Percentiles rank a stretch among this genome's conserved stretches.
Evolutionary conservation across 2,797 vertebrate genomes (phyloP).

Genomic region (Dipus sagitta): DNA sequence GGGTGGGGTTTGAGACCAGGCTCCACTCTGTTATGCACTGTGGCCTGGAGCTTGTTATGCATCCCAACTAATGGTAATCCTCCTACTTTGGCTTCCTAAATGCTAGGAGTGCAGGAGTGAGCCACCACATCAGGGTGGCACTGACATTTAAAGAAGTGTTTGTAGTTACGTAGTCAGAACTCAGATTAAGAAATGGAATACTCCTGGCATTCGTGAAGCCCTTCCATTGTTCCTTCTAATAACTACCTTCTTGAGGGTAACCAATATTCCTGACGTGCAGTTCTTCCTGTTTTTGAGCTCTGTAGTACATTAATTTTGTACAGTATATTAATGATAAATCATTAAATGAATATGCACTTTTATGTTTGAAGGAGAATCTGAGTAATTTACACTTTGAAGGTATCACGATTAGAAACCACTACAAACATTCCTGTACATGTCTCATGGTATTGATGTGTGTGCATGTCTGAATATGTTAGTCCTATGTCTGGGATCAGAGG

Average conservation of each 20-base stretch:
- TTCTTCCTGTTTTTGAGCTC: not conserved
- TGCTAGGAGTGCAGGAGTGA: not conserved
- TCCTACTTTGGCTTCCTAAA: not conserved
- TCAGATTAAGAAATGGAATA: conserved; percentile 23
- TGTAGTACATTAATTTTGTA: not conserved
- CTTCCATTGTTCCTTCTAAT: not conserved
- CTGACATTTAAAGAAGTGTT: not conserved
- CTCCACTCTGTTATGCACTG: not conserved
- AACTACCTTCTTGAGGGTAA: not conserved
- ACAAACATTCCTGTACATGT: not conserved
- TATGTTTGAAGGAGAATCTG: not conserved
- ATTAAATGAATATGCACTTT: not conserved
- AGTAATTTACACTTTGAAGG: not conserved
- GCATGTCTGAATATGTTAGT: not conserved
- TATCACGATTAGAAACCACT: not conserved
- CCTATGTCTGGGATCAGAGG: not conserved
- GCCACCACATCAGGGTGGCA: not conserved
- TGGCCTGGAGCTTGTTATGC: not conserved
- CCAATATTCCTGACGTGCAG: not conserved
- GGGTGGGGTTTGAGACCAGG: not conserved
- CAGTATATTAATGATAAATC: not conserved
- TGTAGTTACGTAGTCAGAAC: not conserved
- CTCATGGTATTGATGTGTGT: not conserved
- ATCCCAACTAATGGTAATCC: not conserved
- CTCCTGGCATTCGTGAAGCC: not conserved